phyloP scores from a whole-genome alignment of 2,888 invertebrate genomes.

The Agrilus cyanescens region DNA sequence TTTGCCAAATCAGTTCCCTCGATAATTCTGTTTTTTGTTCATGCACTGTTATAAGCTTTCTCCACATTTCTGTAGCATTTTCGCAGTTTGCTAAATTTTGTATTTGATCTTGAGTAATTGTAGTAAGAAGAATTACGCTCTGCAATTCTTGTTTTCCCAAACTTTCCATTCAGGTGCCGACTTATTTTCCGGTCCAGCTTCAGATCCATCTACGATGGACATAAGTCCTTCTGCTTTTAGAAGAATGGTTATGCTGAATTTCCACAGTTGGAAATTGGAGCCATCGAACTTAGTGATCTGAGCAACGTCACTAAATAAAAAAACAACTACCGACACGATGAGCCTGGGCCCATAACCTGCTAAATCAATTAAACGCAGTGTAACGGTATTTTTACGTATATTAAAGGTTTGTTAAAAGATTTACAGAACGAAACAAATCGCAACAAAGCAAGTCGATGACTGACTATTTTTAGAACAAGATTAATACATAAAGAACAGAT shows the following conservation, averaged over 20 bases:
- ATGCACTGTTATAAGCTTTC: conserved; percentile 17
- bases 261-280: conserved; percentile 5
- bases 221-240: conserved; percentile 10
- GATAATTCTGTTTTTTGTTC: conserved; percentile 20
- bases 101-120: conserved; percentile 8
- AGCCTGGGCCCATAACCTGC: no score
- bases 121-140: conserved; percentile 7
- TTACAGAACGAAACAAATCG: no score
- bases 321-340: no score
- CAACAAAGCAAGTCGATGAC: no score
- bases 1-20: conserved; percentile 21
- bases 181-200: conserved; percentile 1
- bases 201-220: conserved; percentile 5
- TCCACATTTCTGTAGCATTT: conserved; percentile 21
- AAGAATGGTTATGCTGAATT: conserved; percentile 4
- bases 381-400: no score
- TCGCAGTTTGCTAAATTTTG: conserved; percentile 16
- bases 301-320: neutral
- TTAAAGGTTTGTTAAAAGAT: no score
- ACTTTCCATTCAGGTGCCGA: conserved; percentile 1
- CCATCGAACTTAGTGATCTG: conserved; percentile 3
- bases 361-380: no score
- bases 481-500: no score
- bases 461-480: no score
- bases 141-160: conserved; percentile 9